Base-by-base conservation (phyloP, 2,797 vertebrate species). In the Gymnoscopelus braueri region DNA sequence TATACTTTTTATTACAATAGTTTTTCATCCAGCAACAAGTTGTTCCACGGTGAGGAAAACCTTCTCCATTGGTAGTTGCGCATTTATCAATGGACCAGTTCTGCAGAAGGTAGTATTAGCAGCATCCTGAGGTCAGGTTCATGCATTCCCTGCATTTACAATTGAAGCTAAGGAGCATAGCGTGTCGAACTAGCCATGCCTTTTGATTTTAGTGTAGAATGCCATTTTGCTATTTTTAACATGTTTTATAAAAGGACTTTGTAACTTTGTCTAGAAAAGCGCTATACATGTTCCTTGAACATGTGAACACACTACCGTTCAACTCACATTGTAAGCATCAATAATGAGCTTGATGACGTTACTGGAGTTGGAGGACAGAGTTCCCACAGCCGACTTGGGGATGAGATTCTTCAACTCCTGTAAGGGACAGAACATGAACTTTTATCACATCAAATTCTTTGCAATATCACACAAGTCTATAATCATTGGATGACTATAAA, bases 271-370 rank as follows among this genome's bases (percentile, higher is more conserved):
- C 6, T 14, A 35, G 13, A 58, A 35, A 51, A 52, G 7, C 5
- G 39, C 39, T 44, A 44, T 10, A 44, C 39, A 44, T 44, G 39
- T 10, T 44, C 9, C 39, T 44, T 10, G 7, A 44, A 39, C 6
- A 39, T 8, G 7, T 39, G 7, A 39, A 44, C 39, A 44, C 39
- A 44, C 39, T 12, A 14, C 26, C 8, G 19, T 8, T 5, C 2
- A 62, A 95, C 97, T 98, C 88, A 99, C 98, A 23, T 99, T 98
- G 87, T 99, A 99, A 0, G 98, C 97, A 63, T 99, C 97, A 53
- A 99, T 97, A 75, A 99, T 99, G 75, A 99, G 91, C 53, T 98
- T 96, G 84, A 99, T 99, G 48, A 99, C 98, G 6, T 99, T 99
- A 91, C 96, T 98, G 66, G 98, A 99, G 91, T 99, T 98, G 50